Conservation (phyloP, 2,797 vertebrate species). For the Morelia viridis region DNA sequence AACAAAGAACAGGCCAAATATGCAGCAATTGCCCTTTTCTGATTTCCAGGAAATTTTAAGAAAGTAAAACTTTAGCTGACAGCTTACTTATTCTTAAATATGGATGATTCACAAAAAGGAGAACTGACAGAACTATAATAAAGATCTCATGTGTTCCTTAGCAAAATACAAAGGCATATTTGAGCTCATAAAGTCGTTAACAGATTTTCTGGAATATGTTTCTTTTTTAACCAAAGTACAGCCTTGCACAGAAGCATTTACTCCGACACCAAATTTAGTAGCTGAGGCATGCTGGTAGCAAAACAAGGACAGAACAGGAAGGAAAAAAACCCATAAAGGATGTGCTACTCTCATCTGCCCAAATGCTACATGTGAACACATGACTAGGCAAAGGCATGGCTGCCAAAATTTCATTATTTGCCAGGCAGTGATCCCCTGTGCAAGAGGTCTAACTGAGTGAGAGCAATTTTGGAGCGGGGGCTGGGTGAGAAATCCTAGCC, state of each 20-base stretch:
- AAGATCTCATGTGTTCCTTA: conserved; percentile 38
- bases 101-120: conserved; percentile 21
- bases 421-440: not conserved
- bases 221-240: conserved; percentile 12
- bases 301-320: conserved; percentile 48
- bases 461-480: not conserved
- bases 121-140: conserved; percentile 26
- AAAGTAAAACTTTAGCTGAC: conserved; percentile 50
- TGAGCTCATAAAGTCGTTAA: conserved; percentile 23
- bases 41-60: conserved; percentile 48
- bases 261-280: not conserved
- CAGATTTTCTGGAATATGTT: not conserved
- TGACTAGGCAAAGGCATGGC: not conserved
- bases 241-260: not conserved
- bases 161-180: conserved; percentile 45
- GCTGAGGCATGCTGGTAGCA: conserved; percentile 49
- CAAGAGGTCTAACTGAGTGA: not conserved
- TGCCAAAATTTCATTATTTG: not conserved
- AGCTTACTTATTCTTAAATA: conserved; percentile 44
- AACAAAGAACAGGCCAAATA: conserved; percentile 51
- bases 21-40: conserved; percentile 16
- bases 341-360: conserved; percentile 54
- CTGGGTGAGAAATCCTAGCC: not conserved
- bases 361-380: conserved; percentile 34
- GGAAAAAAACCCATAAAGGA: conserved; percentile 44